Percentiles rank a stretch among this genome's conserved stretches.
Conservation (phyloP, 2,888 invertebrate genomes). For the Chaitophorus viminalis region DNA sequence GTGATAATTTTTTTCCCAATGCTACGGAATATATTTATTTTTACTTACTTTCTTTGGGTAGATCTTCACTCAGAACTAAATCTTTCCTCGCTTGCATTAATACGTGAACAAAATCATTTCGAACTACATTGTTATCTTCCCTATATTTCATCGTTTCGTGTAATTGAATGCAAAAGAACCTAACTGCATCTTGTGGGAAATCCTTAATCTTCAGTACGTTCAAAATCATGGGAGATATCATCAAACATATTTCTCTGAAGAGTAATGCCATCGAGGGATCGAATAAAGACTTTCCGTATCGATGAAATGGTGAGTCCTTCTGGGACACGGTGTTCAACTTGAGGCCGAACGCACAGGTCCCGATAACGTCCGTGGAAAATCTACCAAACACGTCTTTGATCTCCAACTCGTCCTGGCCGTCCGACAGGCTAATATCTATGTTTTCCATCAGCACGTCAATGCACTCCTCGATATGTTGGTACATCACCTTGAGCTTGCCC, state of each 20-base stretch:
- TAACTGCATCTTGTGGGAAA: conserved; percentile 63
- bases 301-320: conserved; percentile 67
- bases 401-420: conserved; percentile 65
- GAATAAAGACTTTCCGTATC: conserved; percentile 6
- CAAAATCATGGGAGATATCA: conserved; percentile 57
- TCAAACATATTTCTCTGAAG: conserved; percentile 53
- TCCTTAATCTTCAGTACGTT: conserved; percentile 63
- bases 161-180: conserved; percentile 65
- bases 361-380: conserved; percentile 70
- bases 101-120: conserved; percentile 44
- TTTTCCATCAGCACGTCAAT: conserved; percentile 66
- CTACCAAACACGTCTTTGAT: conserved; percentile 68
- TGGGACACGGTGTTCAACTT: conserved; percentile 68
- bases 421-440: neutral
- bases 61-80: neutral
- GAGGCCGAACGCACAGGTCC: conserved; percentile 69
- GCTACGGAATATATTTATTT: too few species aligned
- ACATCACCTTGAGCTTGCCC: conserved; percentile 71
- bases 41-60: neutral
- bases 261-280: conserved; percentile 63
- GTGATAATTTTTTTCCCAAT: too few species aligned
- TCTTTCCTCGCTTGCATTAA: conserved; percentile 36
- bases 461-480: conserved; percentile 68
- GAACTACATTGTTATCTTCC: conserved; percentile 21
- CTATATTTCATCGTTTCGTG: conserved; percentile 47